Base-by-base conservation (phyloP, 2,797 vertebrate species). In the Pipistrellus pipistrellus region DNA sequence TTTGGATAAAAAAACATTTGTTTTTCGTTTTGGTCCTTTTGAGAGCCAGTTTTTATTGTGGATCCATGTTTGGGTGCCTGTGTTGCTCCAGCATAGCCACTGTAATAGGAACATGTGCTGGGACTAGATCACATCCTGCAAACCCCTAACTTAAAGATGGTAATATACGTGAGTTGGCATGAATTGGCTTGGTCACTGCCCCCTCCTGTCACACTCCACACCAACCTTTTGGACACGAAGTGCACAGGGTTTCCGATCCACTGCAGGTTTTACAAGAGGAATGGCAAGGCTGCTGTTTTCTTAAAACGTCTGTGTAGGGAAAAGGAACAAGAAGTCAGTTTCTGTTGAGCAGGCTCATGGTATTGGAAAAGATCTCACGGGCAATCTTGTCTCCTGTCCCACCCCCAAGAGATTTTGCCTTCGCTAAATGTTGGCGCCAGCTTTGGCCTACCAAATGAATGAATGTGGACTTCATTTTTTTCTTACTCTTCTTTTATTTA, bases 161-260 rank as follows among this genome's bases (percentile, higher is more conserved):
- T 12, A 3, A 62, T 2, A 4, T 2, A 5, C 27, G 20, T 2
- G 38, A 21, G 17, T 14, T n/a, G 51, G 27, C 21, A 8, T 8
- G 8, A 18, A 23, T 4, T 25, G 73, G 21, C 18, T 7, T 41
- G 64, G 46, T 89, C 38, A n/a, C n/a, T 27, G 84, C 41, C 21
- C 8, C 4, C 14, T 0, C 2, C 18, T 44, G 82, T 6, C 5
- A 75, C 55, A 46, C 30, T 10, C 68, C 73, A 21, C 46, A 97
- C 97, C 94, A 97, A 99, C 99, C 99, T 99, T 98, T 96, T 10
- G 38, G 46, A 98, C 99, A 99, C 0, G 98, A 98, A 93, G 97
- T 98, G 93, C 99, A 99, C 38, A 97, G 15, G 0, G 96, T 81
- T 25, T 85, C 96, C 64, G 96, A 89, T 84, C 87, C 98, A 30